Conservation (phyloP, 2,113 vertebrate species). For the Patagioenas fasciata region DNA sequence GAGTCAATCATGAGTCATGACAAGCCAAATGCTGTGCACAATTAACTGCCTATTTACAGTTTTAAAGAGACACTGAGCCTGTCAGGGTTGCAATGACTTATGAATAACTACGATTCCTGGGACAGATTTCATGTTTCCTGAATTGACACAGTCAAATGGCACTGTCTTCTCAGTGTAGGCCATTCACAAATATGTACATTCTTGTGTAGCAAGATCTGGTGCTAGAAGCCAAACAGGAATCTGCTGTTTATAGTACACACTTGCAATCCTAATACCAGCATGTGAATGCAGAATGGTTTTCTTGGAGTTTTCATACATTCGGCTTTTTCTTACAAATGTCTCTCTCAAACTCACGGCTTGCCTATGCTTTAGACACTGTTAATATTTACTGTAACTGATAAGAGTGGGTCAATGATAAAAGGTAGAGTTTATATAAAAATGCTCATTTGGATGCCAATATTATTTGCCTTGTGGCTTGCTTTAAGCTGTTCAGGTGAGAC, state of each 20-base stretch:
- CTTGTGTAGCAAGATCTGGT: neutral
- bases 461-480: neutral
- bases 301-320: neutral
- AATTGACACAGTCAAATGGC: neutral
- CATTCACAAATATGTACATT: neutral
- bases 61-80: neutral
- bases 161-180: neutral
- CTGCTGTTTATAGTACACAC: neutral
- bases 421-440: neutral
- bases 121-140: neutral
- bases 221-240: neutral
- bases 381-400: neutral
- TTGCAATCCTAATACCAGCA: neutral
- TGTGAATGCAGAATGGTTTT: neutral
- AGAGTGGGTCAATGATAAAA: neutral
- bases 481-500: neutral
- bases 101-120: neutral
- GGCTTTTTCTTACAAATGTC: neutral
- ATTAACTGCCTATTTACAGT: neutral
- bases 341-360: neutral
- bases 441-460: neutral
- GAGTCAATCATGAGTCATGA: constrained; percentile 17
- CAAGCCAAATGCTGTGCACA: neutral
- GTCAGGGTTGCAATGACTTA: neutral
- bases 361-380: neutral